These are phyloP conservation scores for Beroe forskalii DNA, from an alignment of 37 sponge, comb jelly and placozoan genomes.

Conservation along the genomic window DNA sequence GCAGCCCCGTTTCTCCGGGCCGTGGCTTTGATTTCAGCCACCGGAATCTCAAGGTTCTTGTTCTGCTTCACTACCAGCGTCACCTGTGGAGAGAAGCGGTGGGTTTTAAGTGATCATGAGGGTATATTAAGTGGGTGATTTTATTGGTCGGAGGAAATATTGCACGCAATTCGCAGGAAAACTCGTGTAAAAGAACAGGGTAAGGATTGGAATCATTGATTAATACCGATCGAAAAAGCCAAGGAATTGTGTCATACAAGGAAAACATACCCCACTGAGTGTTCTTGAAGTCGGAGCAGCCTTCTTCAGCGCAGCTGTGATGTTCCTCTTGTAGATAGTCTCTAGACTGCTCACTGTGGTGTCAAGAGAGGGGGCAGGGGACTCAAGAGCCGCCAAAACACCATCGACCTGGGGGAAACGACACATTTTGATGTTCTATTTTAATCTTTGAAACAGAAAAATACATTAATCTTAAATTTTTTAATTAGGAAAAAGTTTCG, in stretches of 20 bases:
- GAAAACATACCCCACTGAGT: conserved; percentile 35
- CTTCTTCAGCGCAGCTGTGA: conserved; percentile 3
- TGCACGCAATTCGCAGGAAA: too few relatives aligned
- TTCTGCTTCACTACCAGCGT: conserved; percentile 51
- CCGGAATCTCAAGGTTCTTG: not conserved
- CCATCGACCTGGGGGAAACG: conserved; percentile 7
- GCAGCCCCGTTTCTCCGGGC: conserved; percentile 29
- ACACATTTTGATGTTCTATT: not conserved
- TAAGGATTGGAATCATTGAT: too few relatives aligned
- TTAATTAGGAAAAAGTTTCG: not conserved
- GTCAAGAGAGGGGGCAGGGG: conserved; percentile 36
- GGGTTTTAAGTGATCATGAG: not conserved
- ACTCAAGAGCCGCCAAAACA: conserved; percentile 1
- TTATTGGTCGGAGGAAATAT: too few relatives aligned
- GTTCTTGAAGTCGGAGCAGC: conserved; percentile 1
- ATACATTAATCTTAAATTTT: too few relatives aligned
- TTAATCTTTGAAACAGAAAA: too few relatives aligned
- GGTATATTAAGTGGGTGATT: too few relatives aligned
- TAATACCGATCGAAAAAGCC: too few relatives aligned
- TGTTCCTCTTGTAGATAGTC: conserved; percentile 50
- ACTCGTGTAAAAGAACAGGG: too few relatives aligned
- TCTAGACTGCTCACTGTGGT: conserved; percentile 30
- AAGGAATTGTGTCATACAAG: too few relatives aligned
- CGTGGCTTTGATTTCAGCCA: not conserved
- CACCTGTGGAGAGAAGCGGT: not conserved